phyloP scores from a whole-genome alignment of 1,140 invertebrate genomes.

The Drosophila sturtevanti region DNA sequence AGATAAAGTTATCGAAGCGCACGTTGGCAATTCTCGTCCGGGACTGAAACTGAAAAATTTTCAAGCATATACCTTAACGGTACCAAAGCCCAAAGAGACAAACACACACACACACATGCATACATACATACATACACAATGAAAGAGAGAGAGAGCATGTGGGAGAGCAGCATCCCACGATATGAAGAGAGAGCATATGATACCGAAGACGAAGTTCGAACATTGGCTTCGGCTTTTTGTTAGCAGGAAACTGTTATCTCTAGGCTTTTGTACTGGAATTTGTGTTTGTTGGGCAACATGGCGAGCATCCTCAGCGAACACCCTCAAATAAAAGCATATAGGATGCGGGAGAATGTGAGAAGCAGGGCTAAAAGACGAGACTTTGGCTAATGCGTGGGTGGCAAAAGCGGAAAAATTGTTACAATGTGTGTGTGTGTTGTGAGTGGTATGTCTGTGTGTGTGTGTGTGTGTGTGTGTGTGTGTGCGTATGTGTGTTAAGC shows the following conservation, averaged over 20 bases:
- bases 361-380: constrained; percentile 4
- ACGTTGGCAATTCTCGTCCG: constrained; percentile 80
- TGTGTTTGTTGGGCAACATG: constrained; percentile 78
- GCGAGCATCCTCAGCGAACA: constrained; percentile 75
- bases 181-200: background rate
- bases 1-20: constrained; percentile 40
- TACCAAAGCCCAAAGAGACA: constrained; percentile 40
- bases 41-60: constrained; percentile 80
- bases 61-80: constrained; percentile 75
- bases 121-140: background rate
- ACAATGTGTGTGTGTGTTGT: constrained; percentile 22
- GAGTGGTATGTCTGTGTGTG: too few relatives aligned
- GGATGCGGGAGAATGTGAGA: background rate
- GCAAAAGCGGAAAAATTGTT: constrained; percentile 49
- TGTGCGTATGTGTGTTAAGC: constrained; percentile 32
- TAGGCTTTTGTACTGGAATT: constrained; percentile 71
- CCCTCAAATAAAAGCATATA: constrained; percentile 65
- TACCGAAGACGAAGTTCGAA: constrained; percentile 4
- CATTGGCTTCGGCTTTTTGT: background rate
- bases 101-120: background rate
- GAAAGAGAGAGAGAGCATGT: constrained; percentile 8
- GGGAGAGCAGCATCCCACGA: constrained; percentile 11
- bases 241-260: constrained; percentile 57
- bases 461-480: constrained; percentile 35
- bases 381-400: constrained; percentile 45